These are phyloP conservation scores for Mustelus asterias DNA, from an alignment of 2,113 vertebrate genomes.

Conservation along the genomic window DNA sequence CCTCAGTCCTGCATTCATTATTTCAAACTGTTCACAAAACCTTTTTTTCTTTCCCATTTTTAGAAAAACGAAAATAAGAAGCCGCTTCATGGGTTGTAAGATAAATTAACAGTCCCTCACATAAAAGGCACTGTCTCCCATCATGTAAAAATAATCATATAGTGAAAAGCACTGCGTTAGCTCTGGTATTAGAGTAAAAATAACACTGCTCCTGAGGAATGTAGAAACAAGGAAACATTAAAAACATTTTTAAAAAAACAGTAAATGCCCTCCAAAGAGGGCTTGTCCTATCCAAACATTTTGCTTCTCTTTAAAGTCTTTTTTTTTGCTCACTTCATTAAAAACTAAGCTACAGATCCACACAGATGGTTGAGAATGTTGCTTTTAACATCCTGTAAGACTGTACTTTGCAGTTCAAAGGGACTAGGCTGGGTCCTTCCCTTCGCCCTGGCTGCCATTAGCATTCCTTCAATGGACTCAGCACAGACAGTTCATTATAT, in stretches of 20 bases:
- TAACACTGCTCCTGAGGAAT: neutral
- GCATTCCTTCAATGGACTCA: slow-evolving; percentile 35
- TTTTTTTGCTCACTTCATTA: slow-evolving; percentile 30
- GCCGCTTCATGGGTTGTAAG: neutral
- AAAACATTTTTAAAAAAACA: slow-evolving; percentile 23
- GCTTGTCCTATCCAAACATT: slow-evolving; percentile 19
- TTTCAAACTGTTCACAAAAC: neutral
- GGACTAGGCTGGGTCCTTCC: slow-evolving; percentile 21
- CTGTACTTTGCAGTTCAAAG: slow-evolving; percentile 38
- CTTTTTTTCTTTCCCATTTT: neutral
- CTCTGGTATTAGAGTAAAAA: slow-evolving; percentile 23
- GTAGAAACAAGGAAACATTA: slow-evolving; percentile 35
- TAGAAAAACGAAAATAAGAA: neutral
- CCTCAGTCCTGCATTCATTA: neutral
- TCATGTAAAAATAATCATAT: slow-evolving; percentile 14
- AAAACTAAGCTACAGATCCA: slow-evolving; percentile 22
- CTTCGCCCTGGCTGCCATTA: slow-evolving; percentile 21
- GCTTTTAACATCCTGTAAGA: slow-evolving; percentile 32
- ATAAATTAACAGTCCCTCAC: slow-evolving; percentile 14
- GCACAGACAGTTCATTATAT: slow-evolving; percentile 35
- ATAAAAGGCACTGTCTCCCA: neutral
- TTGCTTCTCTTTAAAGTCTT: slow-evolving; percentile 16
- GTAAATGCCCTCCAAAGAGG: slow-evolving; percentile 21
- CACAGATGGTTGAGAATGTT: slow-evolving; percentile 27
- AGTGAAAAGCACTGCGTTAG: neutral